phyloP scores from a whole-genome alignment of 1,140 invertebrate genomes.

The Drosophila setifemur region DNA sequence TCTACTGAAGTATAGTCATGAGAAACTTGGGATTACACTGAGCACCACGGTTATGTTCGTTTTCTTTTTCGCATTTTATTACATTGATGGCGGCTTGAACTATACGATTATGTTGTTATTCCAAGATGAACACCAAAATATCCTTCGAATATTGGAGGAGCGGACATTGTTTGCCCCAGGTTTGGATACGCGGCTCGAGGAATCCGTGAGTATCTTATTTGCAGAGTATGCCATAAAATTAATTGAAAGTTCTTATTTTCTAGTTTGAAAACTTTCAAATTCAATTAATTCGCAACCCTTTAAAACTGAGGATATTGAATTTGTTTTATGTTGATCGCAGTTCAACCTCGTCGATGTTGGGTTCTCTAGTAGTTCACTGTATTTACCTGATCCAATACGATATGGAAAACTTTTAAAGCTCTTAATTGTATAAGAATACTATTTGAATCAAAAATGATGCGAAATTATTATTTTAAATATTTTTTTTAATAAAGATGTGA shows the following conservation, averaged over 20 bases:
- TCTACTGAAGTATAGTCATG: neutral
- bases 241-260: neutral
- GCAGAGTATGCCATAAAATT: neutral
- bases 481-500: no score
- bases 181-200: slow-evolving; percentile 21
- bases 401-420: slow-evolving; percentile 15
- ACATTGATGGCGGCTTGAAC: neutral
- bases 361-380: slow-evolving; percentile 7
- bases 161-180: slow-evolving; percentile 1
- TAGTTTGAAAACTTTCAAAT: slow-evolving; percentile 26
- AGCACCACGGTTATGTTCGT: neutral
- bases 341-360: neutral
- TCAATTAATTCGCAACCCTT: slow-evolving; percentile 14
- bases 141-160: neutral
- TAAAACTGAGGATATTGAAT: slow-evolving; percentile 8
- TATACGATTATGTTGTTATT: neutral
- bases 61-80: neutral
- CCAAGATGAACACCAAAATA: slow-evolving; percentile 3
- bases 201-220: neutral
- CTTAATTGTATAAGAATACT: no score
- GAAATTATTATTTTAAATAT: no score
- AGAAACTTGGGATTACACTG: neutral
- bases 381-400: slow-evolving; percentile 31
- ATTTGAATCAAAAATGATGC: no score
- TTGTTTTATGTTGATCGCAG: neutral